phyloP scores from a whole-genome alignment of 2,797 vertebrate genomes.

The Gallirallus australis region DNA sequence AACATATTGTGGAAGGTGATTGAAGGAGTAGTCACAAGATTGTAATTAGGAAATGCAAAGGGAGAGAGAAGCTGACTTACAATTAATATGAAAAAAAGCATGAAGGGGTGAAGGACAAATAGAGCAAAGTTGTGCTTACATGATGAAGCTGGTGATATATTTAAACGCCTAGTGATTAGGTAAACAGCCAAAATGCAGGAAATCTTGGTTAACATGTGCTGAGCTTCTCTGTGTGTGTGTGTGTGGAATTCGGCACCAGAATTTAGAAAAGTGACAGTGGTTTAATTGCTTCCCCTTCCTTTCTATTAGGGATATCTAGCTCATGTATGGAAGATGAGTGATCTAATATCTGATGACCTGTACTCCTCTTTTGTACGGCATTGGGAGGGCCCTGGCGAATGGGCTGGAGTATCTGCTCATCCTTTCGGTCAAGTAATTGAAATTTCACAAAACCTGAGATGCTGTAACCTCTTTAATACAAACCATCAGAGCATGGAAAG shows the following conservation, averaged over 20 bases:
- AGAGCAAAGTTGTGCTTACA: background rate
- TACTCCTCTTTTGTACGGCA: background rate
- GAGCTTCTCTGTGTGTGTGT: background rate
- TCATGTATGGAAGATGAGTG: background rate
- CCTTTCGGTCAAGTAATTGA: background rate
- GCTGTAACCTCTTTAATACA: background rate
- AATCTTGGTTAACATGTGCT: background rate
- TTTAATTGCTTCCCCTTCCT: background rate
- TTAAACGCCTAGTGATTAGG: background rate
- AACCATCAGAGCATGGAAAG: background rate
- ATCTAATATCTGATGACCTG: background rate
- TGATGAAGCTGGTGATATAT: background rate
- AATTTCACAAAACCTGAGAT: background rate
- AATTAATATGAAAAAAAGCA: background rate
- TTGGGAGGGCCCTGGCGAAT: background rate
- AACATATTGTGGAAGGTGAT: background rate
- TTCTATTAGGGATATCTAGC: background rate
- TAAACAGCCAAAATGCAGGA: background rate
- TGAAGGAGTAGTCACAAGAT: background rate
- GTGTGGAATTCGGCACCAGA: background rate
- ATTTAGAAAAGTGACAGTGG: background rate
- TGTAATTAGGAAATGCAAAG: background rate
- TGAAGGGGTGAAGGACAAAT: background rate
- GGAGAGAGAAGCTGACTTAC: background rate
- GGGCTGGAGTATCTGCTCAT: background rate